Evolutionary conservation across 2,888 invertebrate genomes (phyloP).

Genomic region (Eristalinus aeneus): DNA sequence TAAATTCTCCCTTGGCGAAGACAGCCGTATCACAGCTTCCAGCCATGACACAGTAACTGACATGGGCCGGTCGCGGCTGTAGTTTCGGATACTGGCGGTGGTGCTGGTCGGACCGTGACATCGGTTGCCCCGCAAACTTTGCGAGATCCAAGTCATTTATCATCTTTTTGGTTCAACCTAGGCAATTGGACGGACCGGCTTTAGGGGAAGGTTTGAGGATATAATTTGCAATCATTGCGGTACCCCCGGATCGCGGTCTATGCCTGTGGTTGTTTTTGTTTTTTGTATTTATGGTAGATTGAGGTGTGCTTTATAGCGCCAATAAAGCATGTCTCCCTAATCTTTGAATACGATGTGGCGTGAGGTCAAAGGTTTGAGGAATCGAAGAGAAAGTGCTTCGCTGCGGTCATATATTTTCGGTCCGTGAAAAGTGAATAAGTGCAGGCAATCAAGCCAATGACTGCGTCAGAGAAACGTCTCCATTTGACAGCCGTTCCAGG

Average conservation of each 20-base stretch:
- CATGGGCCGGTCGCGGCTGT: conserved; percentile 19
- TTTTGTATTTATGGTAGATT: conserved; percentile 68
- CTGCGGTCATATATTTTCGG: conserved; percentile 27
- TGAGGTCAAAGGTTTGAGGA: background rate
- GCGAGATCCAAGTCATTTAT: conserved; percentile 62
- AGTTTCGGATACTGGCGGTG: background rate
- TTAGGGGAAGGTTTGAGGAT: conserved; percentile 2
- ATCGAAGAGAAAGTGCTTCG: conserved; percentile 2
- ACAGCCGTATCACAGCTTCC: background rate
- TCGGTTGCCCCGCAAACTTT: conserved; percentile 56
- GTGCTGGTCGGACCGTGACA: conserved; percentile 41
- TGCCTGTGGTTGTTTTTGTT: conserved; percentile 22
- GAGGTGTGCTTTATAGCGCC: conserved; percentile 65
- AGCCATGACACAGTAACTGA: background rate
- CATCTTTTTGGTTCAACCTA: conserved; percentile 38
- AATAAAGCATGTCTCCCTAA: conserved; percentile 61
- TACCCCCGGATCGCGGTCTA: background rate
- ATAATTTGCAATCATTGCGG: conserved; percentile 22
- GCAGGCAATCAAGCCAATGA: conserved; percentile 10
- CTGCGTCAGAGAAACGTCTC: conserved; percentile 18
- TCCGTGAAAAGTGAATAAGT: conserved; percentile 18
- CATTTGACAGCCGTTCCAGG: background rate
- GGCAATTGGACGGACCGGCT: background rate
- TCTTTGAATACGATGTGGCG: conserved; percentile 37
- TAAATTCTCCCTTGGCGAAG: conserved; percentile 53